phyloP scores from a whole-genome alignment of 2,113 vertebrate genomes.

The Shinisaurus crocodilurus region DNA sequence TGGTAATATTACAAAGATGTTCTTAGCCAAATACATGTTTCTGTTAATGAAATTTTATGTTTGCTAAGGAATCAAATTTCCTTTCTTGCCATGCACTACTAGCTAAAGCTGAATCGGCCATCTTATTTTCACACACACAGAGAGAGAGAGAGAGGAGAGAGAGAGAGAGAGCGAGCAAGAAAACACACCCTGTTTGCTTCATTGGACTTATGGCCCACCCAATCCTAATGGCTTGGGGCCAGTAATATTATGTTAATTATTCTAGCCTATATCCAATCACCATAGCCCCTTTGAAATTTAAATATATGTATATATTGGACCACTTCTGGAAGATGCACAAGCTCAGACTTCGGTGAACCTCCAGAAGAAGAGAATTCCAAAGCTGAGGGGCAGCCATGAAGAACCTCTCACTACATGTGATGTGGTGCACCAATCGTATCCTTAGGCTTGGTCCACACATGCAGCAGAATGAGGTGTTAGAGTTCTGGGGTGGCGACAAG shows the following conservation, averaged over 20 bases:
- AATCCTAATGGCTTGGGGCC: background rate
- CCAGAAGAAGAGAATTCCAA: background rate
- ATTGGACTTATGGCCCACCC: background rate
- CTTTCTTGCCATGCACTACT: conserved; percentile 49
- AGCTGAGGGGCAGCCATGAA: too few species aligned
- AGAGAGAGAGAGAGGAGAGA: background rate
- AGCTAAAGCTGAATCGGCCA: conserved; percentile 61
- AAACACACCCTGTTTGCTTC: background rate
- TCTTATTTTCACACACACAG: background rate
- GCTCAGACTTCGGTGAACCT: background rate
- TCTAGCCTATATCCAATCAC: background rate
- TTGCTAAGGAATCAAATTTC: conserved; percentile 63
- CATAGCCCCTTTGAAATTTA: background rate
- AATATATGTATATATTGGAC: background rate
- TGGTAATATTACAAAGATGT: conserved; percentile 63
- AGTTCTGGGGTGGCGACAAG: too few species aligned
- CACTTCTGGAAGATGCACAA: background rate
- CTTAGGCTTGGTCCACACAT: too few species aligned
- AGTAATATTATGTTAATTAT: background rate
- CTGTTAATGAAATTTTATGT: conserved; percentile 69
- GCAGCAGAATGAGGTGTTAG: too few species aligned
- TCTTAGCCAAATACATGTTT: conserved; percentile 66
- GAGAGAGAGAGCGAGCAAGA: background rate
- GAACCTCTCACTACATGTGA: background rate
- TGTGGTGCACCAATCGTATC: background rate